These are phyloP conservation scores for Hestina assimilis DNA, from an alignment of 1,140 invertebrate genomes.

Conservation along the genomic window DNA sequence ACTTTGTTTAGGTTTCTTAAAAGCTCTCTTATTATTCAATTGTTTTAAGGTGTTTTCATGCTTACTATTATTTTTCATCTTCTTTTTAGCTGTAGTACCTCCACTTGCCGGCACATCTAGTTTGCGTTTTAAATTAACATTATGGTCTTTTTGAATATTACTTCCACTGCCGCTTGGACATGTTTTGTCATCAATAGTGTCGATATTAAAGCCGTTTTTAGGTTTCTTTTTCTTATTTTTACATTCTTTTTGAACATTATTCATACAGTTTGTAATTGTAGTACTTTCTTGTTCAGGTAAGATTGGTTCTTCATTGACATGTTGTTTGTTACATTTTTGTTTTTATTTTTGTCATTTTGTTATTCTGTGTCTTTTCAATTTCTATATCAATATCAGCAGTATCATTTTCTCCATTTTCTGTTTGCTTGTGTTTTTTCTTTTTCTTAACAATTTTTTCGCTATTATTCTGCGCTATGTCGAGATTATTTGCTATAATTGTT, in stretches of 20 bases:
- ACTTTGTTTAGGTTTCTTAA: slow-evolving; percentile 33
- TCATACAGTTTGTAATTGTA: neutral
- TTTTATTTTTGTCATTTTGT: neutral
- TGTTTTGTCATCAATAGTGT: slow-evolving; percentile 1
- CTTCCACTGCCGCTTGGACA: slow-evolving; percentile 4
- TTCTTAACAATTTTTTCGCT: neutral
- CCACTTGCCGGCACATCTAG: slow-evolving; percentile 14
- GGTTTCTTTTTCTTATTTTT: slow-evolving; percentile 11
- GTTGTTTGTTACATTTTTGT: neutral
- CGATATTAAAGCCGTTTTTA: neutral
- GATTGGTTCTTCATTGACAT: neutral
- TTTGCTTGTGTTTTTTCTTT: slow-evolving; percentile 6
- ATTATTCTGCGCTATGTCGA: neutral
- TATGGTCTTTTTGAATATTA: slow-evolving; percentile 13
- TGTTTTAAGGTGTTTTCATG: slow-evolving; percentile 19
- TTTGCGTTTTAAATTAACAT: slow-evolving; percentile 31
- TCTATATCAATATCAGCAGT: neutral
- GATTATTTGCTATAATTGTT: too few relatives aligned
- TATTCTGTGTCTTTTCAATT: neutral
- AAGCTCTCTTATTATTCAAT: slow-evolving; percentile 9
- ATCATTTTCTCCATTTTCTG: neutral
- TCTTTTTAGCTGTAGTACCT: slow-evolving; percentile 26
- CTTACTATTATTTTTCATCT: slow-evolving; percentile 43
- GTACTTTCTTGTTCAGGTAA: neutral
- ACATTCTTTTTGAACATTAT: slow-evolving; percentile 19